These are phyloP conservation scores for Drosophila gaucha DNA, from an alignment of 2,888 invertebrate species.

Conservation along the genomic window DNA sequence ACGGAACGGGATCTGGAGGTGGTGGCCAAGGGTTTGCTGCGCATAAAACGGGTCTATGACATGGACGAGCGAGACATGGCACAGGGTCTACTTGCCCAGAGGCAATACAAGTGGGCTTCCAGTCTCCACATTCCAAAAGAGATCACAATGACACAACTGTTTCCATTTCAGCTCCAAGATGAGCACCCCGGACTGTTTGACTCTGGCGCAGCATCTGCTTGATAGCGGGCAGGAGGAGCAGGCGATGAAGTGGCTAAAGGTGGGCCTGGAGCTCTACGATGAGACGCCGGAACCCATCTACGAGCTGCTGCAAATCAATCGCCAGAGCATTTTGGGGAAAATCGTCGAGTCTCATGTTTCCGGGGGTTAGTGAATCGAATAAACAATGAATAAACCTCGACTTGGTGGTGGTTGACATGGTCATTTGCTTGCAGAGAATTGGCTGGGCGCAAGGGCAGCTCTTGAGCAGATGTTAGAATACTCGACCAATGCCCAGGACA, in stretches of 20 bases:
- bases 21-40: slow-evolving; percentile 94
- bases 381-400: background rate
- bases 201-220: slow-evolving; percentile 34
- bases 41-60: slow-evolving; percentile 95
- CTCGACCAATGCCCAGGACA: background rate
- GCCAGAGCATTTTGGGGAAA: slow-evolving; percentile 24
- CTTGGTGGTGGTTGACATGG: background rate
- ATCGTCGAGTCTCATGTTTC: background rate
- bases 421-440: slow-evolving; percentile 19
- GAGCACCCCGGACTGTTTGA: slow-evolving; percentile 43
- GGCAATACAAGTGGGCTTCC: slow-evolving; percentile 88
- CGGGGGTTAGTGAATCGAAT: slow-evolving; percentile 3
- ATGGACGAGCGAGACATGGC: slow-evolving; percentile 93
- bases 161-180: slow-evolving; percentile 31
- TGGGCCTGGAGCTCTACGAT: slow-evolving; percentile 34
- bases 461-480: slow-evolving; percentile 5
- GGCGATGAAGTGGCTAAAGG: slow-evolving; percentile 42
- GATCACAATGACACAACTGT: background rate
- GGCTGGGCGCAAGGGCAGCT: background rate
- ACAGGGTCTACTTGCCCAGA: slow-evolving; percentile 91
- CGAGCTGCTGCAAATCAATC: slow-evolving; percentile 19
- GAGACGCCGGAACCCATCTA: slow-evolving; percentile 18
- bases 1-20: slow-evolving; percentile 93
- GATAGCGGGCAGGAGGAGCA: background rate
- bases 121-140: too few relatives aligned